A percentile compares a stretch with the other conserved stretches of the same genome.
phyloP scores from a whole-genome alignment of 2,113 vertebrate species.

The Ranitomeya imitator region DNA sequence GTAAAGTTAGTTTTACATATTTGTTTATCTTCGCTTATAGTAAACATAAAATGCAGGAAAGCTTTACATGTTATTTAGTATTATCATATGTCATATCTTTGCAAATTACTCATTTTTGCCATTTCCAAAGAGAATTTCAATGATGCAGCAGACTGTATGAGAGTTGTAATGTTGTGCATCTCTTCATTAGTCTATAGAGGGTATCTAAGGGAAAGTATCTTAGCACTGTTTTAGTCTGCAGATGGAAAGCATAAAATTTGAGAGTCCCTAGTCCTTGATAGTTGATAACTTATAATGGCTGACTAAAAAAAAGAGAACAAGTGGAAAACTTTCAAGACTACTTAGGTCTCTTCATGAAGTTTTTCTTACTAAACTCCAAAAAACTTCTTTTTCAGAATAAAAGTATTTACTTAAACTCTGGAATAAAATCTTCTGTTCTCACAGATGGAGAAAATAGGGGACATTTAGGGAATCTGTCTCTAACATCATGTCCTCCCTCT shows the following conservation, averaged over 20 bases:
- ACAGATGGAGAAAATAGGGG: background rate
- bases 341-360: no score
- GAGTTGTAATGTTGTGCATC: slow-evolving; percentile 1
- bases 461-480: background rate
- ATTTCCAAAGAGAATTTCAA: background rate
- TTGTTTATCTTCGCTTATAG: background rate
- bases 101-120: background rate
- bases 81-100: background rate
- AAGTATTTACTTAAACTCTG: background rate
- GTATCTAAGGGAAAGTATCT: slow-evolving; percentile 2
- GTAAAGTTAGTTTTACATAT: background rate
- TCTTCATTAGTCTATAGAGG: background rate
- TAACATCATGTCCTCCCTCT: no score
- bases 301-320: no score
- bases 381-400: no score
- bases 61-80: background rate
- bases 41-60: background rate
- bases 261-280: no score
- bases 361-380: background rate
- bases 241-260: no score
- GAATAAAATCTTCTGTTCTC: background rate
- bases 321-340: no score
- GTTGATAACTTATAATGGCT: no score
- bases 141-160: background rate
- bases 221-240: background rate